phyloP scores from a whole-genome alignment of 2,797 vertebrate genomes.

The Esox lucius region DNA sequence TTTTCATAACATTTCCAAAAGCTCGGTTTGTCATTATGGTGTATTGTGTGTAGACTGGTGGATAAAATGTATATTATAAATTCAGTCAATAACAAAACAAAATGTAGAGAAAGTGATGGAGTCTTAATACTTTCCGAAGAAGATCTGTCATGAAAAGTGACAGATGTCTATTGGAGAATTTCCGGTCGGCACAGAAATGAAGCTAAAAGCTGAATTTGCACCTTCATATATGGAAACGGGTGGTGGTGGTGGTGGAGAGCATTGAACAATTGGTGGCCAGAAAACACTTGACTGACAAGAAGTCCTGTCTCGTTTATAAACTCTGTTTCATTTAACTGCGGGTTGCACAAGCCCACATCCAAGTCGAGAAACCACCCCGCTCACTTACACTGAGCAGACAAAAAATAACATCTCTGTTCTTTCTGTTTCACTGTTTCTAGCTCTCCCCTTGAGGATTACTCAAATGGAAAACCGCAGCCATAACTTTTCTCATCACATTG shows the following conservation, averaged over 20 bases:
- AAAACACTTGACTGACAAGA: slow-evolving; percentile 38
- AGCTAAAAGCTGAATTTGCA: slow-evolving; percentile 32
- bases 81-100: too few relatives aligned
- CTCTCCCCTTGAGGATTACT: slow-evolving; percentile 48
- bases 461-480: slow-evolving; percentile 59
- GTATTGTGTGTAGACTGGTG: too few relatives aligned
- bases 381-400: slow-evolving; percentile 57
- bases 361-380: slow-evolving; percentile 49
- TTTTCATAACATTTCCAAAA: too few relatives aligned
- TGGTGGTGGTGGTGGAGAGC: slow-evolving; percentile 17
- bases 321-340: slow-evolving; percentile 29
- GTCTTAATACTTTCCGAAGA: too few relatives aligned
- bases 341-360: slow-evolving; percentile 50
- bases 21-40: too few relatives aligned
- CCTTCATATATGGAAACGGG: slow-evolving; percentile 34
- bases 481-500: slow-evolving; percentile 63
- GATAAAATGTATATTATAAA: too few relatives aligned
- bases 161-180: neutral
- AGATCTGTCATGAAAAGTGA: neutral
- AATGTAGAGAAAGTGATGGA: too few relatives aligned
- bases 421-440: neutral
- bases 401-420: slow-evolving; percentile 24
- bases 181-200: neutral
- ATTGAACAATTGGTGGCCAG: slow-evolving; percentile 40
- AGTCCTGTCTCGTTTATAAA: slow-evolving; percentile 17